These are phyloP conservation scores for Carabus problematicus DNA, from an alignment of 2,888 invertebrate species.

Conservation along the genomic window DNA sequence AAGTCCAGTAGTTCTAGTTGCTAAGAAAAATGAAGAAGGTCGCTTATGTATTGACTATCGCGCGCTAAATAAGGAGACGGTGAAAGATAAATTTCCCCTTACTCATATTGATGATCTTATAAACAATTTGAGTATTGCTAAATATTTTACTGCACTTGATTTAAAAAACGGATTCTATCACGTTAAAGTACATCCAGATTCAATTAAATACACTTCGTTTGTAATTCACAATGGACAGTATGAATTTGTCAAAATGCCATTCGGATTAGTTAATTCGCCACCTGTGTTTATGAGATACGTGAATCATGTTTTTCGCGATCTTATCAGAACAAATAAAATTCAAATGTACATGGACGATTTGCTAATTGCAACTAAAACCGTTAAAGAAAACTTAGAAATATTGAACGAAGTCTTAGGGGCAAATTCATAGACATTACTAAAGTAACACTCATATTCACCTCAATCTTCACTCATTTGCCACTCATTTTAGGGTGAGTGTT, in stretches of 20 bases:
- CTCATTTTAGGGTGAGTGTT: too few relatives aligned
- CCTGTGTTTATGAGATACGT: slow-evolving; percentile 30
- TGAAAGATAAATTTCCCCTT: slow-evolving; percentile 26
- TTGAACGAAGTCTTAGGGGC: slow-evolving; percentile 21
- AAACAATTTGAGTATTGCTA: slow-evolving; percentile 14
- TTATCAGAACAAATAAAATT: slow-evolving; percentile 12
- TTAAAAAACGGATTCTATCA: slow-evolving; percentile 48
- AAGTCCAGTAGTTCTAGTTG: slow-evolving; percentile 31
- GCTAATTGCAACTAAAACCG: slow-evolving; percentile 13
- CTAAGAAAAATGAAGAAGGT: slow-evolving; percentile 25
- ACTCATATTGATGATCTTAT: slow-evolving; percentile 19
- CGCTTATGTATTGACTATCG: slow-evolving; percentile 27
- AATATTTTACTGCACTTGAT: slow-evolving; percentile 40
- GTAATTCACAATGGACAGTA: slow-evolving; percentile 28
- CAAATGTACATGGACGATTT: slow-evolving; percentile 31
- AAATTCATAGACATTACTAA: too few relatives aligned
- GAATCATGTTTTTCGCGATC: slow-evolving; percentile 17
- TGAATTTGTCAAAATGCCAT: slow-evolving; percentile 31
- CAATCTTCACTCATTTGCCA: too few relatives aligned
- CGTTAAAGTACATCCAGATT: slow-evolving; percentile 23
- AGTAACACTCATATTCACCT: too few relatives aligned
- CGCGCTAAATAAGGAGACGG: slow-evolving; percentile 18
- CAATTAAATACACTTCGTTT: slow-evolving; percentile 25
- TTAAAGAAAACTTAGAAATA: slow-evolving; percentile 18
- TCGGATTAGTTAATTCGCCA: slow-evolving; percentile 31